Evolutionary conservation across 2,888 invertebrate genomes (phyloP).

Genomic region (Drosophila paranaensis): DNA sequence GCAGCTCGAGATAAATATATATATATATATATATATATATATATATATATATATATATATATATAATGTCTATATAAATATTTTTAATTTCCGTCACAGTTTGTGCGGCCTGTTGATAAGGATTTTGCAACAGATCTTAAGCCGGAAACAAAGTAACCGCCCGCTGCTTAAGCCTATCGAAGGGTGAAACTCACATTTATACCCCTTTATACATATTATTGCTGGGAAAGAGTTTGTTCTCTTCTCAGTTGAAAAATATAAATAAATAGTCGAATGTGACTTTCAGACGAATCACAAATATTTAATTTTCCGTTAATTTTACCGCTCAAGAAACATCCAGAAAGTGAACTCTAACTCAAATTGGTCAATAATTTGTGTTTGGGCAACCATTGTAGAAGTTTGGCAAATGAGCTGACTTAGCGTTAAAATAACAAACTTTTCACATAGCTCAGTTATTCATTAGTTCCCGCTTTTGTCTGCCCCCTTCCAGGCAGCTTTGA

Average conservation of each 20-base stretch:
- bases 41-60: background rate
- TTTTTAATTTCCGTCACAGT: slow-evolving; percentile 65
- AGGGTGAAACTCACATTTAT: slow-evolving; percentile 4
- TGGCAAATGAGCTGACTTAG: slow-evolving; percentile 9
- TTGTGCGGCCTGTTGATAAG: slow-evolving; percentile 22
- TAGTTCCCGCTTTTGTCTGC: slow-evolving; percentile 1
- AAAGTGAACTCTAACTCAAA: background rate
- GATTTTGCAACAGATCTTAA: slow-evolving; percentile 18
- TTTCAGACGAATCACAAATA: background rate
- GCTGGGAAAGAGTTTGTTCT: background rate
- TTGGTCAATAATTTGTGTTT: background rate
- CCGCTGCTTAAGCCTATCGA: slow-evolving; percentile 24
- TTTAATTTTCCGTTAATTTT: slow-evolving; percentile 4
- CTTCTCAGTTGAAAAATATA: background rate
- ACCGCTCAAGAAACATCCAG: background rate
- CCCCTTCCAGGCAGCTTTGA: background rate
- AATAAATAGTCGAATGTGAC: background rate
- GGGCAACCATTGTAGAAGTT: background rate
- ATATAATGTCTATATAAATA: too few relatives aligned
- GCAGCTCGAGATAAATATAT: slow-evolving; percentile 5
- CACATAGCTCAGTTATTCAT: slow-evolving; percentile 29
- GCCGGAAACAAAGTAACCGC: slow-evolving; percentile 24
- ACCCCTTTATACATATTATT: background rate
- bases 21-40: background rate
- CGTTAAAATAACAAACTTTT: slow-evolving; percentile 29